Conservation (phyloP, 2,113 vertebrate species). For the Pycnonotus jocosus region DNA sequence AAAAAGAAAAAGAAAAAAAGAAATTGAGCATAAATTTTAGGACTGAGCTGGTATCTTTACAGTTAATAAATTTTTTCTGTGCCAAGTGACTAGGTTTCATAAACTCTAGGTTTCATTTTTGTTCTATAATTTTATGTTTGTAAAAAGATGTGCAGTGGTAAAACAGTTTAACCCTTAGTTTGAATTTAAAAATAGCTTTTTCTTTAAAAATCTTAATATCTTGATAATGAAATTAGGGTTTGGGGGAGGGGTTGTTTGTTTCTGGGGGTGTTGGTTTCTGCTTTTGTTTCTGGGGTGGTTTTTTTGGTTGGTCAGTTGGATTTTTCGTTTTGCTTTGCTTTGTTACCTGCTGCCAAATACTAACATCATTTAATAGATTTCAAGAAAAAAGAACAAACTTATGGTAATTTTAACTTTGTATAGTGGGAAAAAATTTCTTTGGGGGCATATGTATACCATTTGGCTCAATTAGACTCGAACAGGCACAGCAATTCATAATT, state of each 20-base stretch:
- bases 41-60: background rate
- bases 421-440: conserved; percentile 17
- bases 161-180: background rate
- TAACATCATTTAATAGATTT: background rate
- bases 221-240: background rate
- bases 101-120: background rate
- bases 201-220: background rate
- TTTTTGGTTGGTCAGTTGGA: background rate
- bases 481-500: conserved; percentile 28
- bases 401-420: background rate
- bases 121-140: background rate
- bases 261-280: background rate
- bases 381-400: conserved; percentile 13
- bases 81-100: background rate
- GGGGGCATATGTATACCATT: background rate
- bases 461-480: background rate
- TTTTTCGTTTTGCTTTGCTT: background rate
- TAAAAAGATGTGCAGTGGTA: background rate
- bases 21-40: background rate
- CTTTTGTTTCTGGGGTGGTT: background rate
- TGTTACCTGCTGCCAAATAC: background rate
- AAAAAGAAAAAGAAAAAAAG: background rate
- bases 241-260: background rate
- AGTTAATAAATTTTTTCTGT: background rate
- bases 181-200: background rate